Base-by-base conservation (phyloP, 2,888 invertebrate species). In the Luperina testacea region DNA sequence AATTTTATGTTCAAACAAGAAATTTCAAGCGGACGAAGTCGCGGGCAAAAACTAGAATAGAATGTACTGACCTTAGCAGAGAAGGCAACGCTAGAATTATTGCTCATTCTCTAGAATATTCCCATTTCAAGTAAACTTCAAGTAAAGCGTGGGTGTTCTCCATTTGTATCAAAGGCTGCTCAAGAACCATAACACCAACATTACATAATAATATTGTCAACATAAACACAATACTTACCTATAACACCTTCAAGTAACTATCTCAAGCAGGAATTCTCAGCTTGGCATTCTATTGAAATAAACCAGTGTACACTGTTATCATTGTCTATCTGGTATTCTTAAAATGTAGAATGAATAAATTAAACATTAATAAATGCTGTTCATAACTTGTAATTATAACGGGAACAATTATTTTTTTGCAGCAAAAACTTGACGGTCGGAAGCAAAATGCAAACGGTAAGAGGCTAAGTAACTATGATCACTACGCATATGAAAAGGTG, bases 291-390 rank as follows among this genome's bases (percentile, higher is more conserved):
- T 84, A 86, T 84, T 79, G 72, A 79, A 81, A 78, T 72, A 83
- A 88, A 87, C 88, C 70, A 81, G 81, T 87, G 77, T 78, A 77
- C 68, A 67, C 71, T 77, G 80, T 81, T 83, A 74, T 77, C 78
- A 87, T 87, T 87, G 80, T 81, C 51, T 81, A 78, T 71, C 71
- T 63, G 78, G 77, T 64, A 88, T 88, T 88, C 82, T 87, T 87
- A 87, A 88, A 88, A 84, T 81, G 79, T 84, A 65, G 72, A 71
- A 70, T 71, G 75, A 53, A 51, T 81, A 75, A 80, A 85, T 80
- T 80, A 76, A 45, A 45, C 48, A 81, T 77, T 72, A 11, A 77
- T 82, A 80, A 86, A 81, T 82, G 68, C 57, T 80, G 75, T 75
- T 76, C 69, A 76, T 85, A 81, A 80, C 81, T 76, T 69, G 77